Evolutionary conservation across 2,888 invertebrate species (phyloP).

Genomic region (Aphodius sticticus): DNA sequence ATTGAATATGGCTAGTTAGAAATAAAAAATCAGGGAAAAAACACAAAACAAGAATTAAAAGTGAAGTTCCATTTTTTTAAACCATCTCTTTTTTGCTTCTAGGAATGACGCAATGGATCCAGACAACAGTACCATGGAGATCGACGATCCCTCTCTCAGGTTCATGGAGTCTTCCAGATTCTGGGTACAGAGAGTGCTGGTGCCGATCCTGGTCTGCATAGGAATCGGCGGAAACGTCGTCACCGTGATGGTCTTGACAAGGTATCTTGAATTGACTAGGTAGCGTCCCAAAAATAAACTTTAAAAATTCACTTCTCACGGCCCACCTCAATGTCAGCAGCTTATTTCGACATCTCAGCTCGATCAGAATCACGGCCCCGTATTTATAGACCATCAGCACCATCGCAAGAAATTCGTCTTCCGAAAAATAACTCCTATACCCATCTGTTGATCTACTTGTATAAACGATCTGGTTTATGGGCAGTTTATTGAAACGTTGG

Average conservation of each 20-base stretch:
- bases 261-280: conserved; percentile 54
- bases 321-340: conserved; percentile 17
- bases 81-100: not conserved
- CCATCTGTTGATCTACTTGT: not conserved
- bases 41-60: not conserved
- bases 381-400: not conserved
- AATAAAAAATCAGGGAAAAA: too few relatives aligned
- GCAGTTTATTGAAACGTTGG: too few relatives aligned
- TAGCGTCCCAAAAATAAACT: conserved; percentile 13
- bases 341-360: not conserved
- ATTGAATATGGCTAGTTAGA: too few relatives aligned
- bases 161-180: conserved; percentile 60
- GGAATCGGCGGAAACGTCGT: conserved; percentile 74
- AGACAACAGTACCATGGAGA: not conserved
- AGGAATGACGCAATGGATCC: not conserved
- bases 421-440: not conserved
- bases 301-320: conserved; percentile 8
- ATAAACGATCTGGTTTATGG: too few relatives aligned
- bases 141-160: conserved; percentile 36
- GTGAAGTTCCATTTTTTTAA: too few relatives aligned
- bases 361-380: not conserved
- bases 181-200: conserved; percentile 69
- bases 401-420: not conserved
- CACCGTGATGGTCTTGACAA: conserved; percentile 65
- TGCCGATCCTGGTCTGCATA: conserved; percentile 70